Evolutionary conservation across 2,113 vertebrate genomes (phyloP).

Genomic region (Porphyrio hochstetteri): DNA sequence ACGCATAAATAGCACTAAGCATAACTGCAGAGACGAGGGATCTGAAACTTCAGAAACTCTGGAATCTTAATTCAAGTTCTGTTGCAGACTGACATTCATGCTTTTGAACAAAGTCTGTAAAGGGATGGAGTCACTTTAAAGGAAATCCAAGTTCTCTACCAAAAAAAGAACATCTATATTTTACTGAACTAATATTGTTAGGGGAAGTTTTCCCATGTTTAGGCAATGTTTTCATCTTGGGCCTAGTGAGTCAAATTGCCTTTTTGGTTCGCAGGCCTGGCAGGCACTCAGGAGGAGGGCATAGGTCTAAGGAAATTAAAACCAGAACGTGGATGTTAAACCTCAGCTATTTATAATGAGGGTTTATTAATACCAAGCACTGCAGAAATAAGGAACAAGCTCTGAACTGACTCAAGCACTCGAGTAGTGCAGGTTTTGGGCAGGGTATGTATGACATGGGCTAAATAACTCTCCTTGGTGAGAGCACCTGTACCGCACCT

Average conservation of each 20-base stretch:
- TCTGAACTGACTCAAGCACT: neutral
- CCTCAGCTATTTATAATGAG: neutral
- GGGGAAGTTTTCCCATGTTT: slow-evolving; percentile 20
- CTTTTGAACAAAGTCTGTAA: neutral
- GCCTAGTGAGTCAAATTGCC: neutral
- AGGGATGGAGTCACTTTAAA: neutral
- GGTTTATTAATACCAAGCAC: neutral
- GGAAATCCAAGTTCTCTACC: neutral
- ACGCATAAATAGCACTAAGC: neutral
- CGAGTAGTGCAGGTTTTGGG: neutral
- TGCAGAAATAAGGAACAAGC: neutral
- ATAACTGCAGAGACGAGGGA: neutral
- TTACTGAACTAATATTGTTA: neutral
- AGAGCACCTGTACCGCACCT: neutral
- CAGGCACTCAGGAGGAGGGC: neutral
- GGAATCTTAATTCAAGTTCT: neutral
- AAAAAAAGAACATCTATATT: neutral
- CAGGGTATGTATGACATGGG: neutral
- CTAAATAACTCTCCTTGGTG: neutral
- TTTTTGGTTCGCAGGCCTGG: slow-evolving; percentile 16
- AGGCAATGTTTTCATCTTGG: neutral
- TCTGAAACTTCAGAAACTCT: neutral
- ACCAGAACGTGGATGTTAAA: neutral
- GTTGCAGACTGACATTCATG: neutral
- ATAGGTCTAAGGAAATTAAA: slow-evolving; percentile 17